Evolutionary conservation across 92 coral and sea anemone species (phyloP), one percentile per base, ranked within the genome.

Genomic region (Zoanthus sansibaricus): DNA sequence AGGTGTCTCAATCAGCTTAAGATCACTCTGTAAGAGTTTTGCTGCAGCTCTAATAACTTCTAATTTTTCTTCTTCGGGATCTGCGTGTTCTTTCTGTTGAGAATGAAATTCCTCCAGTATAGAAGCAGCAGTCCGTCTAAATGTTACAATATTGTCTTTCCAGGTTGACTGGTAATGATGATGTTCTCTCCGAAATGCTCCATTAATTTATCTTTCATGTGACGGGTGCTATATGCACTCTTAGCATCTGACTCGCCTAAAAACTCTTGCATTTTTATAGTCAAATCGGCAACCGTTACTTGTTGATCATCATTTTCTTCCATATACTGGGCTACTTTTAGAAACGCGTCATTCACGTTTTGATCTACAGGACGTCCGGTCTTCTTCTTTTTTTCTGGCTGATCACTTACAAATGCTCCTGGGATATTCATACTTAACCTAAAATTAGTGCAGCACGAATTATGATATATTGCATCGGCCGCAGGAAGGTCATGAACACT

Each of bases 401-500:
- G 64, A 31, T 15, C 87, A 18, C 56, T 32, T 3, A 7, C 1
- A 46, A 31, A 69, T 32, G 32, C 3, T 76, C 58, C 56, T 32
- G 87, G 78, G 10, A 83, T 46, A 68, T 71, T 46, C 77, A n/a
- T 83, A 2, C 15, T 56, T 56, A 7, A 3, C 44, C 79, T 67
- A 61, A 69, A 83, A 61, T 83, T 67, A 1, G 87, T 31, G 78
- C 87, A 70, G 17, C 87, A 69, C 4, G 78, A 73, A 30, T 69
- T 32, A 16, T 83, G 79, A 61, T 83, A 83, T 47, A 83, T 64
- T 1, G 87, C 87, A 68, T 83, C 87, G 5, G 79, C 87, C 61
- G 78, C 87, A 42, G 77, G 87, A 6, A 83, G 79, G n/a, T 83
- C 87, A 71, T 67, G 80, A 10, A 83, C 87, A 69, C 74, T 47